Evolutionary conservation across 2,797 vertebrate genomes (phyloP), one percentile per base, ranked within the genome.

Genomic region (Philypnodon macrostomus): DNA sequence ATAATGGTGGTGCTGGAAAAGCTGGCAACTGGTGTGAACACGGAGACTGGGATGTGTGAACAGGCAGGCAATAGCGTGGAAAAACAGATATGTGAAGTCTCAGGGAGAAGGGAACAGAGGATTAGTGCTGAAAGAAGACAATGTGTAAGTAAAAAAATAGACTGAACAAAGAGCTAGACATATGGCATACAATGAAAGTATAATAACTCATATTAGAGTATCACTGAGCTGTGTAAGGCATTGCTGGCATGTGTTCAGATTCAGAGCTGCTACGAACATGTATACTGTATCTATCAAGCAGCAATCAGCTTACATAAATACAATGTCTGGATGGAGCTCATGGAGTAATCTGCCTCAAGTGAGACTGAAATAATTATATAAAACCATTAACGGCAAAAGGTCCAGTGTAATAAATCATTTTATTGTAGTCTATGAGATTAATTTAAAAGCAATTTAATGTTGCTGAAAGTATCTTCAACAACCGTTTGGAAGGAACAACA

Each of bases 1-100:
- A 73, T 76, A 81, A 77, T 75, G 50, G 48, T 24, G 45, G 4
- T 53, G 59, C 53, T 63, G 68, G 70, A 58, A 67, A 41, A 67
- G 42, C 7, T 73, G 73, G 73, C 67, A 56, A 51, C 0, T 1
- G 0, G 29, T 19, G 30, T 47, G 27, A n/a, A n/a, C n/a, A n/a
- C n/a, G n/a, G n/a, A n/a, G n/a, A n/a, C n/a, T n/a, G n/a, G n/a
- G n/a, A n/a, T n/a, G 29, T 19, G 30, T 47, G 27, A 39, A 30
- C 17, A 47, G 44, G 15, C 41, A 56, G 53, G 47, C 34, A 47
- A 59, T 55, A 34, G 59, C 26, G 19, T 18, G 13, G 57, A 61
- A 63, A 65, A 73, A 57, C 44, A 44, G 58, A 76, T 36, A 53
- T 49, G 35, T 51, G 50, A 53, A 51, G 34, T 53, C 56, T 49